These are phyloP conservation scores for Coelinius sp. DNA, from an alignment of 2,888 invertebrate species.

Conservation along the genomic window DNA sequence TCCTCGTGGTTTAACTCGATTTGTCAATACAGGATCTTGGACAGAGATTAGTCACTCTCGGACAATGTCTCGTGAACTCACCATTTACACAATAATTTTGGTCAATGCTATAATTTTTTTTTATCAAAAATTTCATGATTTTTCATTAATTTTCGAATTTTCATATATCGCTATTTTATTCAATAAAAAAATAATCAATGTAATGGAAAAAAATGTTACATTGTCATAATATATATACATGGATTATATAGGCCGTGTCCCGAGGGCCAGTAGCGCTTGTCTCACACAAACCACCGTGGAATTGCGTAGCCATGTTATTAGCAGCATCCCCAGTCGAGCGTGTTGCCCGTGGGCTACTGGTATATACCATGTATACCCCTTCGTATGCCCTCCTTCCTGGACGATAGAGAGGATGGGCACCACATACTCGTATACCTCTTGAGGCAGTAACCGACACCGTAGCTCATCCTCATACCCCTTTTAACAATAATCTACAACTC, in stretches of 20 bases:
- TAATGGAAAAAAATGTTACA: background rate
- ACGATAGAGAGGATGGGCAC: conserved; percentile 11
- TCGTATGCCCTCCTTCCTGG: conserved; percentile 8
- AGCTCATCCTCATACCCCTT: conserved; percentile 19
- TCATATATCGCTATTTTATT: too few species aligned
- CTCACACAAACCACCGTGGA: conserved; percentile 39
- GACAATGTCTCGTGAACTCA: conserved; percentile 52
- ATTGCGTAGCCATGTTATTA: conserved; percentile 50
- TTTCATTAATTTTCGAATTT: too few species aligned
- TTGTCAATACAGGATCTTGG: conserved; percentile 62
- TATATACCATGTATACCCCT: conserved; percentile 19
- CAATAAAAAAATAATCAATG: too few species aligned
- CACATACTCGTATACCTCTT: conserved; percentile 36
- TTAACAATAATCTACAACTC: conserved; percentile 21
- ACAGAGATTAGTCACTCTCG: conserved; percentile 60
- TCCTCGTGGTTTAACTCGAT: conserved; percentile 50
- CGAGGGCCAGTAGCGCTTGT: conserved; percentile 39
- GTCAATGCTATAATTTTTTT: background rate
- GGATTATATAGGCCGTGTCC: conserved; percentile 37
- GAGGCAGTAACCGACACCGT: conserved; percentile 32
- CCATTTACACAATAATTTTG: conserved; percentile 35
- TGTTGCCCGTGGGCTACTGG: conserved; percentile 52
- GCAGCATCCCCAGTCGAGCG: conserved; percentile 45
- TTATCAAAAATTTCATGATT: too few species aligned
- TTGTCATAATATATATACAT: conserved; percentile 15